Conservation (phyloP, 1,140 invertebrate genomes). For the Drosophila aff. region DNA sequence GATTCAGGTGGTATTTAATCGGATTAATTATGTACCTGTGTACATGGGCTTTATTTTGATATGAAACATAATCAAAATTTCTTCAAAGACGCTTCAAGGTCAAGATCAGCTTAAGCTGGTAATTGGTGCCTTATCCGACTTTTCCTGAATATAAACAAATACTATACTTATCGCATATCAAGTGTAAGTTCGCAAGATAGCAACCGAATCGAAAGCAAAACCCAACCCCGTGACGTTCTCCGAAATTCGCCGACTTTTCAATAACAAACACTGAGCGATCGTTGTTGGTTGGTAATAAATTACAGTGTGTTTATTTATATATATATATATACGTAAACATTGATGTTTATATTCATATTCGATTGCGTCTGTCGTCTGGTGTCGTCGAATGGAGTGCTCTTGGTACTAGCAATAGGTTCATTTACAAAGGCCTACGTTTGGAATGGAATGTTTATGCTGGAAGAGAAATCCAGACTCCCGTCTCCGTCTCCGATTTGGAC, state of each 20-base stretch:
- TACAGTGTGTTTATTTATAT: constrained; percentile 17
- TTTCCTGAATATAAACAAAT: neutral
- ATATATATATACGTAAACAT: constrained; percentile 2
- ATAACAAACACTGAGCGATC: neutral
- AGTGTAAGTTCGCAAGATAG: constrained; percentile 9
- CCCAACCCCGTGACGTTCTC: neutral
- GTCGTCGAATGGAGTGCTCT: constrained; percentile 42
- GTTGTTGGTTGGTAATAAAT: constrained; percentile 18
- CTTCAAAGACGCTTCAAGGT: neutral
- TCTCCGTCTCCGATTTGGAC: neutral
- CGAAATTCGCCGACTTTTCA: neutral
- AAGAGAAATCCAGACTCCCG: neutral
- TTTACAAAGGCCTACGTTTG: constrained; percentile 30
- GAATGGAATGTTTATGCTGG: constrained; percentile 43
- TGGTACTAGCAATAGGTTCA: constrained; percentile 34
- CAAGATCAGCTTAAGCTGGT: neutral
- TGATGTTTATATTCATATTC: constrained; percentile 47
- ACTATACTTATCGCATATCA: neutral
- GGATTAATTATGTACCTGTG: neutral
- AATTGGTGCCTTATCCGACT: neutral
- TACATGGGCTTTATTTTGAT: neutral
- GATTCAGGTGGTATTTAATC: neutral
- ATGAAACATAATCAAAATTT: neutral
- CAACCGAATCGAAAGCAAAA: neutral
- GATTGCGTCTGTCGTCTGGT: constrained; percentile 33